Base-by-base conservation (phyloP, 1,140 invertebrate species). In the Drosophila lowei region DNA sequence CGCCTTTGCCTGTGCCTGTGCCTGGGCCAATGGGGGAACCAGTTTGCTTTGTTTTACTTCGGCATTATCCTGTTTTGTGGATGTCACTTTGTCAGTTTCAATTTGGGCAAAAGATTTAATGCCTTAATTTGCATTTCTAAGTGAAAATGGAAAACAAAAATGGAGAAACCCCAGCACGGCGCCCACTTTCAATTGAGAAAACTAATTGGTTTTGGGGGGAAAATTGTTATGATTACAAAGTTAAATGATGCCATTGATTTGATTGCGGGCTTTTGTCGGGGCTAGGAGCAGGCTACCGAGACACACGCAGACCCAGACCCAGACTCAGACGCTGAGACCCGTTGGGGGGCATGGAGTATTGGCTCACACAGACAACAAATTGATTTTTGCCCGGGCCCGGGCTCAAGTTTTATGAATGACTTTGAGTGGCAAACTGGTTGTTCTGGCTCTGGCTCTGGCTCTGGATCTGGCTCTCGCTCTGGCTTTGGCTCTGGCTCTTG, bases 221-320 rank as follows among this genome's bases (percentile, higher is more conserved):
- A 88, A 88, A 88, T 88, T 88, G 83, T 88, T 88, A 84, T 88
- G 83, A 88, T 88, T 86, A 88, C 83, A 78, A 78, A 78, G 73
- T 81, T 86, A 81, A 88, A 81, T 77, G 80, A 70, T 85, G 81
- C 81, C 83, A 72, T 75, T 84, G 79, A 79, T 84, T 84, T 84
- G 71, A 84, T 84, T 84, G 79, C 75, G 43, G 54, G 44, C 57
- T 64, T 72, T 67, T 56, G 77, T 55, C 66, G 46, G 48, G 50
- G 42, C 57, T 72, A 62, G 47, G 55, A 58, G 48, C 50, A 46
- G 67, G 50, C 49, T 57, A 77, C 55, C 59, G 28, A 23, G 18
- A 47, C 47, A 63, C 60, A 64, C 55, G 43, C 48, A 48, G 23
- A 55, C 60, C 70, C 42, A 34, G 34, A 4, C 9, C 34, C 34